Evolutionary conservation across 2,113 vertebrate genomes (phyloP).

Genomic region (Psilopogon haemacephalus): DNA sequence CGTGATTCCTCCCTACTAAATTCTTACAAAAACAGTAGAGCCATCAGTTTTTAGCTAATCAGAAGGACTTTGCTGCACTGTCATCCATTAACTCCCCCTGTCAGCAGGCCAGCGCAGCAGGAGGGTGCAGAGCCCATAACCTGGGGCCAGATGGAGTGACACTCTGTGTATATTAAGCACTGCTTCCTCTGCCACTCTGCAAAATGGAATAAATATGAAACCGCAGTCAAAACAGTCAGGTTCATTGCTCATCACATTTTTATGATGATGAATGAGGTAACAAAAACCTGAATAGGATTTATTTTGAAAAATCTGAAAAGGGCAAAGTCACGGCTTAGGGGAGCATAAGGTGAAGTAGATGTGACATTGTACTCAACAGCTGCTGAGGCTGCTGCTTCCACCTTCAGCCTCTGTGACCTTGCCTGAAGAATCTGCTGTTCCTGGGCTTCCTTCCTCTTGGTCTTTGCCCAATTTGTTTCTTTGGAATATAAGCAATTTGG

Average conservation of each 20-base stretch:
- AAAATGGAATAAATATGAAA: slow-evolving; percentile 16
- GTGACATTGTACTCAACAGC: neutral
- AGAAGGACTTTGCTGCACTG: neutral
- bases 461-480: neutral
- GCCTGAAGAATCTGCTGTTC: neutral
- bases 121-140: neutral
- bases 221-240: neutral
- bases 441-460: neutral
- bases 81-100: neutral
- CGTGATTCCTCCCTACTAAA: neutral
- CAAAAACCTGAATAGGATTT: neutral
- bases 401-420: neutral
- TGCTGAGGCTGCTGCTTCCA: neutral
- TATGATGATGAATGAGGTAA: neutral
- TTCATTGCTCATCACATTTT: neutral
- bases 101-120: neutral
- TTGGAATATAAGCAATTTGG: neutral
- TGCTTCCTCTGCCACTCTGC: neutral
- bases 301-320: neutral
- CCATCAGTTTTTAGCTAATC: neutral
- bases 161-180: neutral
- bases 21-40: neutral
- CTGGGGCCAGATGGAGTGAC: neutral
- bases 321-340: neutral
- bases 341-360: neutral